Evolutionary conservation across 2,888 invertebrate species (phyloP).

Genomic region (Megaustenia siamemsis): DNA sequence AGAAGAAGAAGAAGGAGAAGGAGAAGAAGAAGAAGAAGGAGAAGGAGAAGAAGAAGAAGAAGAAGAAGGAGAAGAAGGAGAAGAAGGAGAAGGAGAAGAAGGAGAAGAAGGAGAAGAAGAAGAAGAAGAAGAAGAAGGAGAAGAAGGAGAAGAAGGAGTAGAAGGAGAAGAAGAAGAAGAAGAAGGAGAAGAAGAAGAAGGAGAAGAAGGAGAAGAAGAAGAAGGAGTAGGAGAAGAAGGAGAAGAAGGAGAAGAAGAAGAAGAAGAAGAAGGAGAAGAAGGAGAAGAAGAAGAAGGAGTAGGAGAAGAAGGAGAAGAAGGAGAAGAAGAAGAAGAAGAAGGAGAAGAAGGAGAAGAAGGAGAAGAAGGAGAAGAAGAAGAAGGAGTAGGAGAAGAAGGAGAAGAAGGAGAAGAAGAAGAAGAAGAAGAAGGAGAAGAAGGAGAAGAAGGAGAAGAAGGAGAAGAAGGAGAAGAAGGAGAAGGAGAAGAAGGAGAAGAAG

Average conservation of each 20-base stretch:
- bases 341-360: background rate
- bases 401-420: conserved; percentile 29
- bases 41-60: too few species aligned
- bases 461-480: background rate
- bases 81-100: too few species aligned
- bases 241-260: conserved; percentile 9
- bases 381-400: too few species aligned
- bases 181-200: too few species aligned
- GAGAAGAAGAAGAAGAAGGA: too few species aligned
- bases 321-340: background rate
- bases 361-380: conserved; percentile 32
- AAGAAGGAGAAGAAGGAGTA: too few species aligned
- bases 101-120: too few species aligned
- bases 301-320: conserved; percentile 16
- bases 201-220: too few species aligned
- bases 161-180: too few species aligned
- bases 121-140: too few species aligned
- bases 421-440: conserved; percentile 20
- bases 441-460: conserved; percentile 11
- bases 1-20: background rate
- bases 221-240: too few species aligned
- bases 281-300: conserved; percentile 6
- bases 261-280: conserved; percentile 6
- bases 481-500: conserved; percentile 8
- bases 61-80: too few species aligned